A percentile compares a stretch with the other conserved stretches of the same genome.
Conservation (phyloP, 2,888 invertebrate species). For the Orthosia cruda region DNA sequence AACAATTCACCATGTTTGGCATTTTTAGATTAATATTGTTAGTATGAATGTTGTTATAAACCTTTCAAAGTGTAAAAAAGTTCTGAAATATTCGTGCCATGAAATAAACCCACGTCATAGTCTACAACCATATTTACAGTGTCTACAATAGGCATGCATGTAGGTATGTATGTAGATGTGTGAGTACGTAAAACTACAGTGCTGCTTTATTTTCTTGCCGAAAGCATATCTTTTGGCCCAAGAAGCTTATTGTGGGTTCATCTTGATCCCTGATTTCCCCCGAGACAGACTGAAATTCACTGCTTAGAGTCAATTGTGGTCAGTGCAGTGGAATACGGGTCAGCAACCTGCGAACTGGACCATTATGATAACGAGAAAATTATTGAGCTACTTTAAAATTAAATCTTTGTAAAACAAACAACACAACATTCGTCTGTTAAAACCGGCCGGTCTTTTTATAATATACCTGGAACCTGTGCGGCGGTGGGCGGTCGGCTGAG, state of each 20-base stretch:
- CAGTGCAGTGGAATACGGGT: slow-evolving; percentile 68
- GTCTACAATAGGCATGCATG: slow-evolving; percentile 12
- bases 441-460: slow-evolving; percentile 28
- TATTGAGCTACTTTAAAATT: slow-evolving; percentile 31
- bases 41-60: neutral
- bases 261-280: slow-evolving; percentile 76
- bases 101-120: neutral
- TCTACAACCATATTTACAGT: slow-evolving; percentile 3
- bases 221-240: slow-evolving; percentile 69
- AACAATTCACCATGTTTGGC: neutral
- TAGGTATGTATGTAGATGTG: slow-evolving; percentile 24
- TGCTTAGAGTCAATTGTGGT: slow-evolving; percentile 75
- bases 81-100: neutral
- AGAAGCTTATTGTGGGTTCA: slow-evolving; percentile 74
- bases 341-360: slow-evolving; percentile 32
- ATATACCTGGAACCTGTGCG: slow-evolving; percentile 25
- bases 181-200: slow-evolving; percentile 47
- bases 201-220: slow-evolving; percentile 66
- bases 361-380: slow-evolving; percentile 28
- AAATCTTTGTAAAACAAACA: slow-evolving; percentile 42
- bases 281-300: slow-evolving; percentile 73
- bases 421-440: slow-evolving; percentile 29
- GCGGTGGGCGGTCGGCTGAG: neutral
- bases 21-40: neutral
- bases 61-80: neutral